Percentiles rank a stretch among this genome's conserved stretches.
phyloP scores from a whole-genome alignment of 2,113 vertebrate species.

The Mastomys natalensis region DNA sequence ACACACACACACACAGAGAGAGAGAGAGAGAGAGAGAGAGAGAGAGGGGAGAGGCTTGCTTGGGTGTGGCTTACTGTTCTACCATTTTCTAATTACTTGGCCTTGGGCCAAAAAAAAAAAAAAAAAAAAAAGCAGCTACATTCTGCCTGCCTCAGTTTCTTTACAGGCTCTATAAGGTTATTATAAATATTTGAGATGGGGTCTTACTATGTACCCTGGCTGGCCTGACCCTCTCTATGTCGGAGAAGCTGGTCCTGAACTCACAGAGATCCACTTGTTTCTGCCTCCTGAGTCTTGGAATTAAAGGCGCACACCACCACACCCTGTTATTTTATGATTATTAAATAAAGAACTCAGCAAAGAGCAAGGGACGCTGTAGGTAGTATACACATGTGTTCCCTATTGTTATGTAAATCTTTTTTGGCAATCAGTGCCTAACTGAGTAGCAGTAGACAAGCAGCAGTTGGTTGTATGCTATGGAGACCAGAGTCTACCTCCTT shows the following conservation, averaged over 20 bases:
- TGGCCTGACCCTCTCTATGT: not conserved
- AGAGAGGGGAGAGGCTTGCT: not conserved
- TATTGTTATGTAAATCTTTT: not conserved
- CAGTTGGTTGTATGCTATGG: fast-evolving
- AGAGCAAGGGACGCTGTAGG: not conserved
- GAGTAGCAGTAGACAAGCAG: not conserved
- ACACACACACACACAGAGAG: too few relatives aligned
- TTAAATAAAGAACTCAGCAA: not conserved
- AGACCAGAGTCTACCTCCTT: fast-evolving
- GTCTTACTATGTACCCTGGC: not conserved
- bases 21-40: too few relatives aligned
- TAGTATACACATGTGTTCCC: not conserved
- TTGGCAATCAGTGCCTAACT: not conserved
- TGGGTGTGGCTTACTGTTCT: not conserved
- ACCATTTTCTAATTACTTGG: not conserved
- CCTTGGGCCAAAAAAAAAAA: not conserved
- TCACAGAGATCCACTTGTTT: not conserved
- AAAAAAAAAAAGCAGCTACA: not conserved
- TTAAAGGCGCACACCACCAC: not conserved
- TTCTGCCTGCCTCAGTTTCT: slow-evolving; percentile 16
- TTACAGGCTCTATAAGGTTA: not conserved
- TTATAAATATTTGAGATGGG: not conserved
- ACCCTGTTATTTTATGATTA: not conserved
- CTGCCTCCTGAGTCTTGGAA: not conserved
- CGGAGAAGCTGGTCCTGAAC: not conserved